phyloP scores from a whole-genome alignment of 2,888 invertebrate species.

The Chymomyza fuscimana region DNA sequence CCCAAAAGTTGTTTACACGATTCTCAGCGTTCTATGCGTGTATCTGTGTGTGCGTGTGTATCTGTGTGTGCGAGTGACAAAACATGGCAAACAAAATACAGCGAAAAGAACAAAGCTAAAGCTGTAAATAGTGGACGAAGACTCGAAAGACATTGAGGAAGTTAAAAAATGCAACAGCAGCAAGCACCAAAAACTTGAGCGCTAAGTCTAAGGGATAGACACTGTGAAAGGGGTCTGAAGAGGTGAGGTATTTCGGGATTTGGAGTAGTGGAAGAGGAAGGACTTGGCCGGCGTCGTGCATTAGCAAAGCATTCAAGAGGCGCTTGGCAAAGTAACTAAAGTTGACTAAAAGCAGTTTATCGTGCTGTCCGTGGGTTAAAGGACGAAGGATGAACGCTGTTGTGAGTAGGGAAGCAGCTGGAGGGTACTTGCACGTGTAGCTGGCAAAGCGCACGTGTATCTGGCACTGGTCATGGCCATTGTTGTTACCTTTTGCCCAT shows the following conservation, averaged over 20 bases:
- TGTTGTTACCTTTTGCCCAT: conserved; percentile 57
- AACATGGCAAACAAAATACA: conserved; percentile 68
- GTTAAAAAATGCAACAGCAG: conserved; percentile 44
- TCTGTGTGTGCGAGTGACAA: conserved; percentile 57
- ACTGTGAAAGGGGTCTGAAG: neutral
- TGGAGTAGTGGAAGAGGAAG: neutral
- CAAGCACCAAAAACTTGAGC: conserved; percentile 31
- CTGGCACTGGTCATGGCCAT: conserved; percentile 53
- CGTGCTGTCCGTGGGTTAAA: conserved; percentile 8
- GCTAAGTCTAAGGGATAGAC: conserved; percentile 10
- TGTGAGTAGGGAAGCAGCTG: conserved; percentile 5
- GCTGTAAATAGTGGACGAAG: conserved; percentile 57
- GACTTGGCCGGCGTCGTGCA: conserved; percentile 38
- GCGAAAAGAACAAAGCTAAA: conserved; percentile 56
- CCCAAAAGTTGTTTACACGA: conserved; percentile 77
- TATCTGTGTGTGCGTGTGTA: neutral
- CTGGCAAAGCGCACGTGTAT: conserved; percentile 56
- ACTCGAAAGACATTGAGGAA: conserved; percentile 19
- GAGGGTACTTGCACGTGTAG: conserved; percentile 41
- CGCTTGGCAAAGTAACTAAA: conserved; percentile 66
- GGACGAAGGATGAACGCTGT: conserved; percentile 23
- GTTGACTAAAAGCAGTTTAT: conserved; percentile 74
- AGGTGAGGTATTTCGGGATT: neutral
- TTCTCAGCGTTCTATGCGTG: conserved; percentile 32
- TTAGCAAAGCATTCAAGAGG: conserved; percentile 49